These are phyloP conservation scores for Falco peregrinus DNA, from an alignment of 2,797 vertebrate genomes.

Conservation along the genomic window DNA sequence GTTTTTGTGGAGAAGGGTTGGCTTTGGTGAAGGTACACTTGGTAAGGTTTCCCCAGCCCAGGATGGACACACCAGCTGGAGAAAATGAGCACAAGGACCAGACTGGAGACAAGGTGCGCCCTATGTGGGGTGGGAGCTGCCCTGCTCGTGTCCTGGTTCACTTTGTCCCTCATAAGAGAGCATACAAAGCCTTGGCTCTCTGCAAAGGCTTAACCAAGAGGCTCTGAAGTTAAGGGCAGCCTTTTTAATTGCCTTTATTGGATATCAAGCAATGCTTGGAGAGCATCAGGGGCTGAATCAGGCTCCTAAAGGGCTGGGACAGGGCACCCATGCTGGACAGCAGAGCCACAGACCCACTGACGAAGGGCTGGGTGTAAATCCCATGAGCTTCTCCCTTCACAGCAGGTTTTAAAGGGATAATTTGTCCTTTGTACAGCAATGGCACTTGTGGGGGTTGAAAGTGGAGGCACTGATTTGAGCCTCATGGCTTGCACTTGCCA, in stretches of 20 bases:
- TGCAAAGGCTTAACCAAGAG: neutral
- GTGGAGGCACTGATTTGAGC: neutral
- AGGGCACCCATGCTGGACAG: neutral
- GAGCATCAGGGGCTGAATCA: neutral
- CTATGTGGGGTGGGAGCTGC: accelerated
- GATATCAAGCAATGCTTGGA: neutral
- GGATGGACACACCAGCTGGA: neutral
- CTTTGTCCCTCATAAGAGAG: accelerated
- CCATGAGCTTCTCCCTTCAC: neutral
- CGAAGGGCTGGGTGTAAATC: neutral
- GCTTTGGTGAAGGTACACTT: neutral
- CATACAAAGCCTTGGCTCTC: neutral
- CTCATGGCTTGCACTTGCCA: neutral
- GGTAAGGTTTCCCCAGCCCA: neutral
- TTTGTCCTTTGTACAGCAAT: neutral
- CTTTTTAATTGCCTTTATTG: neutral
- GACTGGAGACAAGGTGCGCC: neutral
- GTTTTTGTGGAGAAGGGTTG: neutral
- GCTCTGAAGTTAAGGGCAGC: neutral
- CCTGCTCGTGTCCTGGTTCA: neutral
- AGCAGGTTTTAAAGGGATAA: neutral
- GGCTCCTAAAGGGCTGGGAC: neutral
- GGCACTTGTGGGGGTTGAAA: accelerated
- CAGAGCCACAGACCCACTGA: neutral
- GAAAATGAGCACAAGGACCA: neutral